A percentile compares a stretch with the other conserved stretches of the same genome.
These are phyloP conservation scores for Mastacembelus armatus DNA, from an alignment of 2,797 vertebrate genomes.

Conservation along the genomic window DNA sequence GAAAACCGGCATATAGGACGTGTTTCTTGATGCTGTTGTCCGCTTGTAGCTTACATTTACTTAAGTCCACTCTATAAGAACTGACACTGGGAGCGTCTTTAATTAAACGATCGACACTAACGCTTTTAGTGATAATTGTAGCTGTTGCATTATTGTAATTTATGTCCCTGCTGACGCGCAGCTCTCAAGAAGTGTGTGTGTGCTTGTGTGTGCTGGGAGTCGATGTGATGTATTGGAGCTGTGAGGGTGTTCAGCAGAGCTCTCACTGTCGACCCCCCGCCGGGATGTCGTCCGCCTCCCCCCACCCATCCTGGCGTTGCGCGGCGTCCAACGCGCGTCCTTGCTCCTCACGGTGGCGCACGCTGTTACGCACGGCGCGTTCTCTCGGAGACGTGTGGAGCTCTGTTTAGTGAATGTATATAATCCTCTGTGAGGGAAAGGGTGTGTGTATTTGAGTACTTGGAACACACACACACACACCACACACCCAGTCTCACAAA, in stretches of 20 bases:
- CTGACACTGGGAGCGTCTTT: neutral
- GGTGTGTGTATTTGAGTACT: neutral
- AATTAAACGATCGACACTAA: too few species aligned
- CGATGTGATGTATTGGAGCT: slow-evolving; percentile 24
- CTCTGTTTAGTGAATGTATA: neutral
- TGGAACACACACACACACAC: neutral
- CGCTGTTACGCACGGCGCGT: slow-evolving; percentile 11
- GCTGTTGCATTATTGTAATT: slow-evolving; percentile 4
- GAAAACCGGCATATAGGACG: too few species aligned
- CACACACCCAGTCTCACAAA: neutral
- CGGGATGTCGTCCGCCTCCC: too few species aligned
- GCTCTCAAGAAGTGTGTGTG: slow-evolving; percentile 29
- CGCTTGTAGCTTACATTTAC: too few species aligned
- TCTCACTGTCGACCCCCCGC: slow-evolving; percentile 37
- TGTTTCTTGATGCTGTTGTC: too few species aligned
- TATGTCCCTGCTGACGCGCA: slow-evolving; percentile 27
- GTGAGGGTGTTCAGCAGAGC: slow-evolving; percentile 34
- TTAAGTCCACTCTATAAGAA: too few species aligned
- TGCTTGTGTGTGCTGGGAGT: slow-evolving; percentile 3
- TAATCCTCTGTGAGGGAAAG: neutral
- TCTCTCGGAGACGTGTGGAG: neutral
- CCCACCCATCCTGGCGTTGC: neutral
- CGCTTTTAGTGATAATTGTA: neutral
- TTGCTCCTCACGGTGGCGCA: slow-evolving; percentile 58
- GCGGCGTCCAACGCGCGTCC: slow-evolving; percentile 15